Conservation (phyloP, 1,140 invertebrate species). For the Drosophila nigrodunni region DNA sequence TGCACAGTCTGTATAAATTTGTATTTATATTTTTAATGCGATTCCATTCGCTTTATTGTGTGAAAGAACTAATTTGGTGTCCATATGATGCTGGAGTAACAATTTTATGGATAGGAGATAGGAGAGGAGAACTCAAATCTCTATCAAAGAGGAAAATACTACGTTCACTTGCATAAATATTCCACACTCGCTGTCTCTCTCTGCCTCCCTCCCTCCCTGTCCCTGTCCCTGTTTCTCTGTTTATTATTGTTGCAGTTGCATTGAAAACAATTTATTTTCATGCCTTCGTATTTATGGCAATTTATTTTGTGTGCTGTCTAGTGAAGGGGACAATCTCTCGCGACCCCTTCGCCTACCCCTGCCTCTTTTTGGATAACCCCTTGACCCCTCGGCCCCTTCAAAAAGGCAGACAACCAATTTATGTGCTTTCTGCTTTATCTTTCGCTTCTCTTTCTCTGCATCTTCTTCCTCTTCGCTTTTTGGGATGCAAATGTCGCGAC, state of each 20-base stretch:
- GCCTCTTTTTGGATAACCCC: conserved; percentile 1
- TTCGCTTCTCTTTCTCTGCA: neutral
- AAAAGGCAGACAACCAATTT: conserved; percentile 17
- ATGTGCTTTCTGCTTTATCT: conserved; percentile 14
- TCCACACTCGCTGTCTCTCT: conserved; percentile 28
- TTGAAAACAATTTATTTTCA: conserved; percentile 81
- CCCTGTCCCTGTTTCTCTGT: conserved; percentile 21
- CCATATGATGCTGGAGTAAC: conserved; percentile 23
- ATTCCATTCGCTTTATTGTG: conserved; percentile 16
- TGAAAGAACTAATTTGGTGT: conserved; percentile 25
- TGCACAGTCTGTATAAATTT: neutral
- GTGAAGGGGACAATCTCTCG: conserved; percentile 10
- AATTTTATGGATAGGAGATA: conserved; percentile 2
- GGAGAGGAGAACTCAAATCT: conserved; percentile 18
- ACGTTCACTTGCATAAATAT: conserved; percentile 74
- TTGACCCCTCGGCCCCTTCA: conserved; percentile 3
- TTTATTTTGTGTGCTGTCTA: conserved; percentile 69
- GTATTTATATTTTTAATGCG: conserved; percentile 13
- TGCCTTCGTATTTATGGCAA: conserved; percentile 68
- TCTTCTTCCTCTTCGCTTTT: conserved; percentile 13
- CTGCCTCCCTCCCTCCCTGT: conserved; percentile 27
- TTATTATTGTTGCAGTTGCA: conserved; percentile 62
- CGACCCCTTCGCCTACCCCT: conserved; percentile 16
- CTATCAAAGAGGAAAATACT: conserved; percentile 59
- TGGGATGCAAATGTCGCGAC: conserved; percentile 39